Base-by-base conservation (phyloP, 2,888 invertebrate species). In the Hypolimnas misippus region DNA sequence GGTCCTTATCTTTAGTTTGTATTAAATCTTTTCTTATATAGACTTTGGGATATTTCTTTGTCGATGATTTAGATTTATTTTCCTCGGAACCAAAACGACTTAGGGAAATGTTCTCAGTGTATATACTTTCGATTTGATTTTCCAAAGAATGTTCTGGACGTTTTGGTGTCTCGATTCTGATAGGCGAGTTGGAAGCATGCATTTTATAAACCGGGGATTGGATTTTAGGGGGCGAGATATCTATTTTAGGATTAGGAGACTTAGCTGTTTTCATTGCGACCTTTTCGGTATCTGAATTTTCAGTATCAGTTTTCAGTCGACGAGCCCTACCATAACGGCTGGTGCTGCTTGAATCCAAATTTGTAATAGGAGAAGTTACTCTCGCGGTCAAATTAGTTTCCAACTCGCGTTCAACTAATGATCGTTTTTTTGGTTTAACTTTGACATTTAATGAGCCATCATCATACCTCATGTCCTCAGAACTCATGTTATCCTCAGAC, bases 291-390 rank as follows among this genome's bases (percentile, higher is more conserved):
- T 89, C 86, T 2, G 78, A 76, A 64, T 82, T 82, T 56, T 93
- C 93, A 12, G 74, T 71, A 1, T 86, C 83, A n/a, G 84, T 79
- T 78, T 94, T 94, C 5, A 90, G 82, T 58, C 93, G 92, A 31
- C 93, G 90, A 55, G 93, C 85, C 76, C 94, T 87, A 7, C 94
- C 94, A 79, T 94, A 94, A 12, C 94, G 92, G 70, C 94, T 94
- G 29, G 83, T 92, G 40, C 75, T 89, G 0, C 73, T 67, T n/a
- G 76, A 77, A 51, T 84, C 87, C 10, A 70, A 68, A 29, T 70
- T 69, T 1, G 78, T 75, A 3, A 80, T 75, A 1, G 90, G 89
- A 7, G 88, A 86, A 46, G 88, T 91, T 5, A 89, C 73, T 71
- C 80, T 79, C 29, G 87, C 76, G 59, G 92, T 91, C 72, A 92